Conservation (phyloP, 2,888 invertebrate genomes). For the Balanococcus diminutus region DNA sequence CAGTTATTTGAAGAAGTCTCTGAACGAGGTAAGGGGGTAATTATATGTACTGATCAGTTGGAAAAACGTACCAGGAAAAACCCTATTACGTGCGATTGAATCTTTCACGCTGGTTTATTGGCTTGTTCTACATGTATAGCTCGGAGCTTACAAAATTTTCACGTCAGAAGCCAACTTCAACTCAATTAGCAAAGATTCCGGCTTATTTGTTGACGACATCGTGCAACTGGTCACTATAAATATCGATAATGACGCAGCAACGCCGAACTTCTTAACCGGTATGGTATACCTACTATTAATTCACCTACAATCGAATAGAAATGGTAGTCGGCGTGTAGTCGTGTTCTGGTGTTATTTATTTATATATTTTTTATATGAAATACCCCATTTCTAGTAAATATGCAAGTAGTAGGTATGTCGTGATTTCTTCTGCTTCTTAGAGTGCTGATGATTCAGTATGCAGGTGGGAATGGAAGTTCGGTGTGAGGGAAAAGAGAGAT, state of each 20-base stretch:
- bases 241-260: constrained; percentile 67
- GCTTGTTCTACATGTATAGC: neutral
- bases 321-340: too few species aligned
- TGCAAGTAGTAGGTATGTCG: too few species aligned
- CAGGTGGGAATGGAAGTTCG: too few species aligned
- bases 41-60: neutral
- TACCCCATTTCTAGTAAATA: too few species aligned
- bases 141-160: constrained; percentile 61
- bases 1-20: constrained; percentile 68
- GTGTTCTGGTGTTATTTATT: too few species aligned
- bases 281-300: constrained; percentile 40
- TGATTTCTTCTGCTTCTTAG: too few species aligned
- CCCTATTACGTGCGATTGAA: neutral
- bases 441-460: too few species aligned
- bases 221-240: constrained; percentile 71
- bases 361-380: too few species aligned
- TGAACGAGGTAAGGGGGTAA: constrained; percentile 64
- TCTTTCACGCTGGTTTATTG: too few species aligned
- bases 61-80: neutral
- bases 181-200: constrained; percentile 67
- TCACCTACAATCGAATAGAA: neutral
- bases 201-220: constrained; percentile 71
- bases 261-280: constrained; percentile 65
- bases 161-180: constrained; percentile 68
- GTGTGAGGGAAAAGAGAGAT: too few species aligned